Evolutionary conservation across 2,888 invertebrate species (phyloP), one percentile per base, ranked within the genome.

Genomic region (Ferdinandea cuprea): DNA sequence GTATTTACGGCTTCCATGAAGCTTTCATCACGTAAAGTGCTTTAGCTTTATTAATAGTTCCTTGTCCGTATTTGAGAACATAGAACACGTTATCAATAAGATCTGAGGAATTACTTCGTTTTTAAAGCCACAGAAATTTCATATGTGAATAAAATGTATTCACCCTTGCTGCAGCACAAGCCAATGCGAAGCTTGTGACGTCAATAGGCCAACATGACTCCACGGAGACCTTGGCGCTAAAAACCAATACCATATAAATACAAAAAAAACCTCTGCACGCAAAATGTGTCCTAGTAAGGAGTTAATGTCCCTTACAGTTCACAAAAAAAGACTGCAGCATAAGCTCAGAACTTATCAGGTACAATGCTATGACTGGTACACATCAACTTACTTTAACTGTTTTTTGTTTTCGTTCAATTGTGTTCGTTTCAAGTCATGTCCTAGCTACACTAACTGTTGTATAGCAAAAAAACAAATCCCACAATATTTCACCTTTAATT

Each of bases 211-310:
- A 50, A 15, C 50, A 66, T 28, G 42, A 76, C 37, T 28, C 68
- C 54, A 28, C 9, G 25, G 50, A 66, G 66, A 66, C 74, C 76
- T 77, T 77, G 69, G 42, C 21, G 40, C 40, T 19, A 28, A 40
- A n/a, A 44, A 40, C 35, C 69, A 50, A 76, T 37, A 50, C 37
- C 19, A 58, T 46, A 44, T 17, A 54, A 32, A 30, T 15, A 9
- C 6, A 54, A 21, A 40, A 32, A 58, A 42, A 32, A 13, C 46
- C 59, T 11, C 37, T 79, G 30, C 86, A 86, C 86, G 86, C 86
- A 86, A 86, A 74, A 81, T 85, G 84, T 58, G 85, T 46, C 83
- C 85, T 83, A 73, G 48, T 73, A 85, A 83, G 52, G 54, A 79
- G 76, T 76, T 73, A 83, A 73, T 79, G 76, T 72, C 78, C 71